A percentile compares a stretch with the other conserved stretches of the same genome.
Evolutionary conservation across 1,140 invertebrate genomes (phyloP).

Genomic region (Lepidostoma basale): DNA sequence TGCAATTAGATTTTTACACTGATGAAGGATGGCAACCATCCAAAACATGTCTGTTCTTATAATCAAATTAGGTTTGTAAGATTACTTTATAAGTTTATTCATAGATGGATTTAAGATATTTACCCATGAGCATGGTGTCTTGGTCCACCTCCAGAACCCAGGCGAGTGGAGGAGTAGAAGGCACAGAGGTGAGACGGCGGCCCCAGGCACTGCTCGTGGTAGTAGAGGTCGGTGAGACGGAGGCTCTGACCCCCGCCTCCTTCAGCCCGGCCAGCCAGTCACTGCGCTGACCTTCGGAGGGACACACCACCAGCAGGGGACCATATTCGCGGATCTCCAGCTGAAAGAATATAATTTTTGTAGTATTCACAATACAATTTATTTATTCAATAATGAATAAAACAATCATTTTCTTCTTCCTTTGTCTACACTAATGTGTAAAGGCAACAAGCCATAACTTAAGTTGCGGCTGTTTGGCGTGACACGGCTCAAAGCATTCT

Average conservation of each 20-base stretch:
- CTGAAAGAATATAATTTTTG: constrained; percentile 2
- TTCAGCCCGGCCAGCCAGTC: constrained; percentile 30
- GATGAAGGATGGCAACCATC: too few relatives aligned
- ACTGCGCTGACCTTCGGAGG: constrained; percentile 30
- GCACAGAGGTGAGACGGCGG: neutral
- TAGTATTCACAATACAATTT: too few relatives aligned
- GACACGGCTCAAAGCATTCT: too few relatives aligned
- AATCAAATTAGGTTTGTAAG: too few relatives aligned
- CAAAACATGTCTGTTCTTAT: too few relatives aligned
- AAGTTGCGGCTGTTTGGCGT: too few relatives aligned
- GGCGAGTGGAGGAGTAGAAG: neutral
- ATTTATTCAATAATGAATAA: too few relatives aligned
- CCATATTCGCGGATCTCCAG: neutral
- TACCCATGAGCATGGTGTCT: constrained; percentile 16
- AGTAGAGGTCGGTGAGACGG: neutral
- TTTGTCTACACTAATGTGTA: too few relatives aligned
- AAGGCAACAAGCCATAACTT: too few relatives aligned
- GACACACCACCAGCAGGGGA: constrained; percentile 35
- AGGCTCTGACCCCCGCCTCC: neutral
- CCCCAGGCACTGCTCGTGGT: neutral
- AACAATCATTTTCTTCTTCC: too few relatives aligned
- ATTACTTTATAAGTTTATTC: too few relatives aligned
- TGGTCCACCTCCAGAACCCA: constrained; percentile 7
- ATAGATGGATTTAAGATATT: neutral
- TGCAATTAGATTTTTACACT: too few relatives aligned